Conservation (phyloP, 1,140 invertebrate genomes). For the Atta cephalotes region DNA sequence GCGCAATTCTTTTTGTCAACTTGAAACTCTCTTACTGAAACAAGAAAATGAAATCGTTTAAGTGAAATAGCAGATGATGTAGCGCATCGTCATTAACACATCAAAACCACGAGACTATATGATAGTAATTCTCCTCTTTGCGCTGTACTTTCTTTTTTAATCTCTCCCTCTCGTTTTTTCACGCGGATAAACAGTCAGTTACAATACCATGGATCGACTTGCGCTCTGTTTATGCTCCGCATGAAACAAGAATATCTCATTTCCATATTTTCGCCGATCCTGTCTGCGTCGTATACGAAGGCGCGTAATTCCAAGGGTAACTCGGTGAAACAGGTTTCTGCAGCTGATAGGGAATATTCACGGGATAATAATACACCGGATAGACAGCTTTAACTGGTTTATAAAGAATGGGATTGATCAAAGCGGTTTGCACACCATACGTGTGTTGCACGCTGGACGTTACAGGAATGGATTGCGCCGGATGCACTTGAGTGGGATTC, state of each 20-base stretch:
- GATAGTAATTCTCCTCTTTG: not conserved
- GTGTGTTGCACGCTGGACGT: constrained; percentile 73
- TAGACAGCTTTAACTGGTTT: constrained; percentile 81
- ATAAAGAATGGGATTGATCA: constrained; percentile 78
- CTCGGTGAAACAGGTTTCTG: constrained; percentile 73
- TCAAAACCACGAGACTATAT: constrained; percentile 16
- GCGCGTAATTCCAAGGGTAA: constrained; percentile 80
- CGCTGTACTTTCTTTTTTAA: constrained; percentile 59
- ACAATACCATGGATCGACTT: constrained; percentile 8
- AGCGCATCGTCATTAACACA: not conserved
- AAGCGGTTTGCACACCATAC: constrained; percentile 76
- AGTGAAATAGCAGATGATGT: constrained; percentile 11
- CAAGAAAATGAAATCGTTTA: constrained; percentile 42
- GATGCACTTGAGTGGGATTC: constrained; percentile 48
- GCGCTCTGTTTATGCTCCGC: constrained; percentile 1
- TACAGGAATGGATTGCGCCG: constrained; percentile 46
- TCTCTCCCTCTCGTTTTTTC: constrained; percentile 59
- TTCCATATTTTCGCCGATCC: constrained; percentile 78
- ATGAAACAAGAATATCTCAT: constrained; percentile 48
- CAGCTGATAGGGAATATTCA: constrained; percentile 72
- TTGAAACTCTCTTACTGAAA: not conserved
- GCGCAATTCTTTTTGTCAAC: not conserved
- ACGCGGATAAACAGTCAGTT: constrained; percentile 44
- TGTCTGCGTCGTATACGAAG: constrained; percentile 71
- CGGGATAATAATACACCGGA: constrained; percentile 80